Evolutionary conservation across 2,113 vertebrate genomes (phyloP).

Genomic region (Siniperca knerii): DNA sequence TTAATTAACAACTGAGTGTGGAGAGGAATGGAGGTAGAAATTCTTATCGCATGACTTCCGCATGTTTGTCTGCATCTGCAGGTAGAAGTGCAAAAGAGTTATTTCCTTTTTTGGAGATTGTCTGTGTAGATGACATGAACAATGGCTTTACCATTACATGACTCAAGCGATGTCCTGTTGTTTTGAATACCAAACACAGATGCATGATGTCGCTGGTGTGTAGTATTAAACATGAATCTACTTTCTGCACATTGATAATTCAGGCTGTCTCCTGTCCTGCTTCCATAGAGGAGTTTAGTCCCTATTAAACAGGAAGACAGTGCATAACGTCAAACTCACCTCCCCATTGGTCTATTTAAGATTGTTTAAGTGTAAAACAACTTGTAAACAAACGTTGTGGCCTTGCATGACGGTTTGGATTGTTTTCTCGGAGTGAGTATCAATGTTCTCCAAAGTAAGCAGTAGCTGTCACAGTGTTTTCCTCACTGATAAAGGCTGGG

Average conservation of each 20-base stretch:
- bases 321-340: background rate
- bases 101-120: constrained; percentile 39
- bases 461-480: background rate
- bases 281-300: background rate
- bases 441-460: background rate
- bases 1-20: constrained; percentile 55
- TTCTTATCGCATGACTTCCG: constrained; percentile 11
- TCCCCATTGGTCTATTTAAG: background rate
- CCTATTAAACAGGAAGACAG: background rate
- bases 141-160: background rate
- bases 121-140: background rate
- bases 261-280: background rate
- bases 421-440: constrained; percentile 14
- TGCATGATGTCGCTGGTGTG: background rate
- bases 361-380: background rate
- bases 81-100: background rate
- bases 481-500: background rate
- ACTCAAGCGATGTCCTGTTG: background rate
- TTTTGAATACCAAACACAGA: background rate
- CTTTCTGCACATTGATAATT: background rate
- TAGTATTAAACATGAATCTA: constrained; percentile 37
- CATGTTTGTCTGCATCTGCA: background rate
- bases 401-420: background rate
- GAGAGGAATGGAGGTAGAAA: constrained; percentile 16
- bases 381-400: too few species aligned